Conservation (phyloP, 2,113 vertebrate genomes). For the Caranx melampygus region DNA sequence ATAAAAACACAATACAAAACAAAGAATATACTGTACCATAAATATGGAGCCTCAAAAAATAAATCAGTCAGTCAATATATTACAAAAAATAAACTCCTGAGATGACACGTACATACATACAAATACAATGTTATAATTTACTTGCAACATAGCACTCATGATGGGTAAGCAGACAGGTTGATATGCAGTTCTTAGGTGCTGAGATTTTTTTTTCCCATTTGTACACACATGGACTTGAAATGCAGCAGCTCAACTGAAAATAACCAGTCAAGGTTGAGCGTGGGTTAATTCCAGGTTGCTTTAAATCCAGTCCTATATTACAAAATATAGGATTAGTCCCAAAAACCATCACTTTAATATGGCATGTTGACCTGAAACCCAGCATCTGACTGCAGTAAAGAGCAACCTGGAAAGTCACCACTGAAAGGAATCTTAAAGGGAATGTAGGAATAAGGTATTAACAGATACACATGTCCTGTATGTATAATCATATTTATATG, state of each 20-base stretch:
- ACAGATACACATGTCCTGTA: constrained; percentile 67
- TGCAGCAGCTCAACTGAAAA: constrained; percentile 60
- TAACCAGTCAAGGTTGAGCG: constrained; percentile 43
- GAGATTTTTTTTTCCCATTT: constrained; percentile 31
- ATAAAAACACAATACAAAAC: constrained; percentile 83
- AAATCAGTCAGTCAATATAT: constrained; percentile 73
- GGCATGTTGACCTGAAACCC: constrained; percentile 25
- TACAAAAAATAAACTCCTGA: constrained; percentile 84
- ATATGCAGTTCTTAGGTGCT: constrained; percentile 37
- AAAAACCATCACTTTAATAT: constrained; percentile 34
- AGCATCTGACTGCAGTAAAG: constrained; percentile 38
- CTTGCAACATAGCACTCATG: constrained; percentile 68
- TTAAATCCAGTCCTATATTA: constrained; percentile 28
- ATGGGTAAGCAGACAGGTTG: constrained; percentile 70
- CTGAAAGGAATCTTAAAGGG: constrained; percentile 67
- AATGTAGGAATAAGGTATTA: constrained; percentile 55
- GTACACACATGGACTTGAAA: constrained; percentile 64
- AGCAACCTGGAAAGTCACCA: constrained; percentile 53
- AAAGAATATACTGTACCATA: constrained; percentile 76
- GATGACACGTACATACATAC: constrained; percentile 75
- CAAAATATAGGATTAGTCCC: constrained; percentile 19
- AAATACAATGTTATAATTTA: constrained; percentile 76
- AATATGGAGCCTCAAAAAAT: constrained; percentile 79
- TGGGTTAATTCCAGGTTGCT: constrained; percentile 50
- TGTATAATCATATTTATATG: constrained; percentile 58